phyloP scores from a whole-genome alignment of 2,888 invertebrate genomes.

The Melieria picta region DNA sequence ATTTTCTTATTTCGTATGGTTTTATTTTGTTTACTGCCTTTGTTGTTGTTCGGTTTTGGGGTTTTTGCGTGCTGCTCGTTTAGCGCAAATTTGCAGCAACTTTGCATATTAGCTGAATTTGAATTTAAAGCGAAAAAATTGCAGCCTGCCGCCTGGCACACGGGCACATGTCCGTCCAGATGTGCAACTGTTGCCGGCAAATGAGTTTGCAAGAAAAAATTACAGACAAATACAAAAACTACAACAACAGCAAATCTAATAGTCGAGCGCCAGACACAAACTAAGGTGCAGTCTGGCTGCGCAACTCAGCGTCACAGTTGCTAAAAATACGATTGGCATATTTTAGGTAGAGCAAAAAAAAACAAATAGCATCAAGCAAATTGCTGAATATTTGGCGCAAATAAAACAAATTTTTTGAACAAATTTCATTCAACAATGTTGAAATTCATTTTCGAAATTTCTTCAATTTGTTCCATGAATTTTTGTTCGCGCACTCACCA shows the following conservation, averaged over 20 bases:
- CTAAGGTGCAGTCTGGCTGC: constrained; percentile 43
- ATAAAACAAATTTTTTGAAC: too few species aligned
- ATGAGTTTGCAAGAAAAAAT: background rate
- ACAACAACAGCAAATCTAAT: constrained; percentile 22
- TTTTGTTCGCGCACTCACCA: too few species aligned
- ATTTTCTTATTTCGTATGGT: too few species aligned
- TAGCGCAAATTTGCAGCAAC: too few species aligned
- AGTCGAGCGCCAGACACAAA: constrained; percentile 44
- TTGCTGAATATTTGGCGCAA: too few species aligned
- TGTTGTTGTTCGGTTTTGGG: background rate
- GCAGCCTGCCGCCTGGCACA: background rate
- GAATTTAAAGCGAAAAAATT: too few species aligned
- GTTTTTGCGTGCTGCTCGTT: too few species aligned
- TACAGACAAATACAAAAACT: constrained; percentile 11
- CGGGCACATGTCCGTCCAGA: constrained; percentile 43
- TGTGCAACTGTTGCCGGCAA: constrained; percentile 10
- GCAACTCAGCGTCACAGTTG: background rate
- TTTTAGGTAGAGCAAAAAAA: background rate
- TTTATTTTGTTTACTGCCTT: constrained; percentile 6
- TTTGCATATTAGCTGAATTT: background rate
- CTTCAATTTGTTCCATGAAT: too few species aligned
- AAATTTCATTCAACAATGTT: too few species aligned
- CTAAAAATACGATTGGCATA: constrained; percentile 1
- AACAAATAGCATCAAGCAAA: too few species aligned
- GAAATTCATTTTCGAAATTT: too few species aligned